These are phyloP conservation scores for Erythrolamprus reginae DNA, from an alignment of 2,113 vertebrate genomes.

Conservation along the genomic window DNA sequence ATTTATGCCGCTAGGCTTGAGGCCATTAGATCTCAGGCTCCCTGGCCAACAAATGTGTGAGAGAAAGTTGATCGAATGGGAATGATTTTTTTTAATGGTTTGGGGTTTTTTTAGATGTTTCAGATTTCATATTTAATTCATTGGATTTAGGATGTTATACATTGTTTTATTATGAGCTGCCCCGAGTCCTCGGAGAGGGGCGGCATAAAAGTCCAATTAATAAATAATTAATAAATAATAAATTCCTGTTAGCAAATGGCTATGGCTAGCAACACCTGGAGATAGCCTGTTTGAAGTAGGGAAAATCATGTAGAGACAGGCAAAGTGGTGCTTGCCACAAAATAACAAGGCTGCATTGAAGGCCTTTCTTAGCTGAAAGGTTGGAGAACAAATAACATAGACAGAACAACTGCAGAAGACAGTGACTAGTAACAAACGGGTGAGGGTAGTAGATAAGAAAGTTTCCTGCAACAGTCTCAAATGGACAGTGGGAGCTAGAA, in stretches of 20 bases:
- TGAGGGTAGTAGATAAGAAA: not conserved
- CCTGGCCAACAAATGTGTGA: too few relatives aligned
- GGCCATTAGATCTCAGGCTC: too few relatives aligned
- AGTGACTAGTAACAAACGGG: not conserved
- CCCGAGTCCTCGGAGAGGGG: too few relatives aligned
- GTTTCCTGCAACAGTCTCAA: not conserved
- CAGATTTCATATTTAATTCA: too few relatives aligned
- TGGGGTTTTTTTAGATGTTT: too few relatives aligned
- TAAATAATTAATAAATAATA: too few relatives aligned
- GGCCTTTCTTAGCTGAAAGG: not conserved
- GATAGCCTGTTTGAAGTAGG: not conserved
- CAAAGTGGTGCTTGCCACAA: not conserved
- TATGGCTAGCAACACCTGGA: not conserved
- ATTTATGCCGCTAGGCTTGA: too few relatives aligned
- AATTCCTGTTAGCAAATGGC: not conserved
- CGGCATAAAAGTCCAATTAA: too few relatives aligned
- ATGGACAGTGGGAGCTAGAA: not conserved
- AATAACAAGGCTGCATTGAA: not conserved
- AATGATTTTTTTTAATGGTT: too few relatives aligned
- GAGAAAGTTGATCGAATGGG: too few relatives aligned
- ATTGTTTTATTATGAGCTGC: too few relatives aligned
- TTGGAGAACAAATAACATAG: not conserved
- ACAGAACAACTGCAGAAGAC: not conserved
- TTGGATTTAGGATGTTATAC: too few relatives aligned
- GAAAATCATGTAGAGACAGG: not conserved